Conservation (phyloP, 2,888 invertebrate species). For the Tribolium freemani region DNA sequence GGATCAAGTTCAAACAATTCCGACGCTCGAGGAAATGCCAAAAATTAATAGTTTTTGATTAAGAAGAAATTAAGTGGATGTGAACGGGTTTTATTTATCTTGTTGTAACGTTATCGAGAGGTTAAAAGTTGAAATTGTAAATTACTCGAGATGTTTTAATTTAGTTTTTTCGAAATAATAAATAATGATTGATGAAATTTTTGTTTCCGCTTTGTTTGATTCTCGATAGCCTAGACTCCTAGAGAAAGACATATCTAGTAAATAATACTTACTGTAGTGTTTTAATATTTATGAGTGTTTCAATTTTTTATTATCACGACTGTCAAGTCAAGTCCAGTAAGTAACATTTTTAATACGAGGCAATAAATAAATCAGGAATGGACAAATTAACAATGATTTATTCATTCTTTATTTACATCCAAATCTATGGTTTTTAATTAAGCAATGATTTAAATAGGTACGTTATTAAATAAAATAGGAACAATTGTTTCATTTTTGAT, state of each 20-base stretch:
- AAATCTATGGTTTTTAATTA: background rate
- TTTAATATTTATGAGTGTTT: background rate
- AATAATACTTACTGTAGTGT: background rate
- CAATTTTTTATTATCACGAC: background rate
- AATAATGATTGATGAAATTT: constrained; percentile 4
- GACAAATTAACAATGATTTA: background rate
- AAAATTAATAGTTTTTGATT: background rate
- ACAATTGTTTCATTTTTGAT: too few species aligned
- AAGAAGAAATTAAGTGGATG: background rate
- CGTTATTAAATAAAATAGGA: too few species aligned
- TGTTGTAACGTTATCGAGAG: background rate
- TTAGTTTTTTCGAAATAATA: background rate
- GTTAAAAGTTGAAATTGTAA: background rate
- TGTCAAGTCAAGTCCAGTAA: background rate
- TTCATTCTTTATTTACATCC: background rate
- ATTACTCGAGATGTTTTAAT: background rate
- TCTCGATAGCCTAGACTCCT: background rate
- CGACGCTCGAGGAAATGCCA: background rate
- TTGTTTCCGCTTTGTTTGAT: background rate
- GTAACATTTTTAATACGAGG: background rate
- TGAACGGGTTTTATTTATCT: background rate
- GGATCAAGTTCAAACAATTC: constrained; percentile 1
- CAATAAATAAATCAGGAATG: background rate
- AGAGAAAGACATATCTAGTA: background rate
- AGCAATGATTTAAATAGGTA: too few species aligned